Evolutionary conservation across 92 coral and sea anemone genomes (phyloP), one percentile per base, ranked within the genome.

Genomic region (Porites divaricata): DNA sequence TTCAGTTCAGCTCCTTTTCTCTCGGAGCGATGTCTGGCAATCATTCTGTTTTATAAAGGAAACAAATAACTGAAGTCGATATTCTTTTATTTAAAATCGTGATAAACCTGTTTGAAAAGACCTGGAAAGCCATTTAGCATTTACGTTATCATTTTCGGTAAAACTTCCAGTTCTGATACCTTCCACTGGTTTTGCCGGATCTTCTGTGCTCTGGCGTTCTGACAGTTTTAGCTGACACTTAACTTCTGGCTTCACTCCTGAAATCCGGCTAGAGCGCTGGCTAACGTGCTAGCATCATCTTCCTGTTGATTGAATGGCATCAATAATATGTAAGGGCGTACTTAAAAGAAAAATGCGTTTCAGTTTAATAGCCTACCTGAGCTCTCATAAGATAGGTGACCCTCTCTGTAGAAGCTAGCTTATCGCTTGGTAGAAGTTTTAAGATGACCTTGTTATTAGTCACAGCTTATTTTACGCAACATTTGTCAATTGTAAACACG

Each of bases 351-450:
- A 61, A 79, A 21, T 9, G 24, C 15, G 8, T 24, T 52, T 67
- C 51, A 66, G 45, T 35, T 35, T 35, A 35, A 35, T 35, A 4
- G 4, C 84, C 4, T 9, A 79, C 84, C 84, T 79, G 53, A 35
- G 53, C 68, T 25, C 24, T 17, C 41, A 54, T 24, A n/a, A 77
- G 41, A 76, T 76, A 52, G 69, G 80, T 80, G 53, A n/a, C 63
- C 53, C 49, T 74, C 52, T 19, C 15, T 13, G 17, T 28, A 51
- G 50, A 15, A 19, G 28, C 16, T 25, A 11, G 28, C 16, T 25
- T 49, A 54, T 54, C 67, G 35, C 76, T 26, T 25, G 67, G 57
- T 68, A 26, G 57, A 7, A 53, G 84, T 68, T 68, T 56, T 8
- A 80, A 35, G 45, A 21, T 19, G 50, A 56, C 66, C 45, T 6